phyloP scores from a whole-genome alignment of 2,888 invertebrate genomes.

The Hydrotaea diabolus region DNA sequence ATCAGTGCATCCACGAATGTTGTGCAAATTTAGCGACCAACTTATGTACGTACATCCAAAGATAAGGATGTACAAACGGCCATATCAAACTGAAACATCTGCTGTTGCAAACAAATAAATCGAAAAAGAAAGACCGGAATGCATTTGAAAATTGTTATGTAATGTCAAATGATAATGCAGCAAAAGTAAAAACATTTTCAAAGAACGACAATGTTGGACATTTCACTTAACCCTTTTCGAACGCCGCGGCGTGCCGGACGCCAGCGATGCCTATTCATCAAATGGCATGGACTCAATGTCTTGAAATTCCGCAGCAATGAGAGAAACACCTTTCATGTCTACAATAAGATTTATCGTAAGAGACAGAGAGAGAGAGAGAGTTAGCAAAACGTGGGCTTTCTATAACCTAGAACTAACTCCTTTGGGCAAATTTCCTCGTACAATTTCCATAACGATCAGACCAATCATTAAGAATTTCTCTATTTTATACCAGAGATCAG shows the following conservation, averaged over 20 bases:
- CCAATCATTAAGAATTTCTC: no score
- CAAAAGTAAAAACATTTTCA: not conserved
- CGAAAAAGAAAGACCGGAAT: conserved; percentile 6
- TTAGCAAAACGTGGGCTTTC: no score
- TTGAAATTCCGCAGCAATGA: no score
- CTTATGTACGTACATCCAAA: not conserved
- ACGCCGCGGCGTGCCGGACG: not conserved
- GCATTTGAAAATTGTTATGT: conserved; percentile 22
- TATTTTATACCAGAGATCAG: no score
- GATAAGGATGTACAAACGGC: not conserved
- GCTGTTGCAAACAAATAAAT: conserved; percentile 9
- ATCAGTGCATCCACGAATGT: not conserved
- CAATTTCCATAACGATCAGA: no score
- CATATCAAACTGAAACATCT: conserved; percentile 27
- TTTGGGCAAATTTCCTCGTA: no score
- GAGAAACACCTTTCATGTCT: no score
- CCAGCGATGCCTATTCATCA: no score
- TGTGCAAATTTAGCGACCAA: not conserved
- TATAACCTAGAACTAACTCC: no score
- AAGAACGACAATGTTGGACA: not conserved
- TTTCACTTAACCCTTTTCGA: conserved; percentile 18
- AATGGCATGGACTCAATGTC: no score
- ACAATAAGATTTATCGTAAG: no score
- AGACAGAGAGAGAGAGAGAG: no score
- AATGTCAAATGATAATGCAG: conserved; percentile 44